phyloP scores from a whole-genome alignment of 2,113 vertebrate genomes.

The Sinocyclocheilus grahami region DNA sequence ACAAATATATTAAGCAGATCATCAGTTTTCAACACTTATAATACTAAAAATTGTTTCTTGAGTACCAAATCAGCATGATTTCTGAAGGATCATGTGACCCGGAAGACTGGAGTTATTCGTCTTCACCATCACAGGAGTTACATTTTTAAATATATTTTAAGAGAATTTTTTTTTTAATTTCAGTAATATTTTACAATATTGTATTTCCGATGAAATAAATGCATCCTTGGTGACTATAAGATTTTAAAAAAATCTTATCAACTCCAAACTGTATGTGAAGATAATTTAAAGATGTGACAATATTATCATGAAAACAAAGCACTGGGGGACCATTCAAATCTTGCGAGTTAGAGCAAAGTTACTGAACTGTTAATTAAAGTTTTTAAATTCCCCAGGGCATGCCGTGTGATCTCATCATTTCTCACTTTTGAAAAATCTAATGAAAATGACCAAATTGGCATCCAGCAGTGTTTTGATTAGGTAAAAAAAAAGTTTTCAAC shows the following conservation, averaged over 20 bases:
- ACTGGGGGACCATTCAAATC: neutral
- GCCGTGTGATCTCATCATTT: constrained; percentile 21
- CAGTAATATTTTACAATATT: neutral
- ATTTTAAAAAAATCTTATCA: neutral
- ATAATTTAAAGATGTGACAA: neutral
- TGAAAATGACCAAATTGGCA: constrained; percentile 3
- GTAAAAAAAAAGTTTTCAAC: neutral
- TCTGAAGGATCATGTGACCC: neutral
- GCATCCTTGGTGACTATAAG: neutral
- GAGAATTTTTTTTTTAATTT: neutral
- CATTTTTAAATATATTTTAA: neutral
- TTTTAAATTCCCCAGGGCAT: neutral
- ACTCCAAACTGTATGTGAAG: neutral
- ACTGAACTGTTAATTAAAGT: constrained; percentile 3
- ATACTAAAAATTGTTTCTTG: neutral
- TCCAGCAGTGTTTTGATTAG: neutral
- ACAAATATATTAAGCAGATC: neutral
- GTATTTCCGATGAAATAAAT: neutral
- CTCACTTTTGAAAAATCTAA: constrained; percentile 6
- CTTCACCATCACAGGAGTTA: neutral
- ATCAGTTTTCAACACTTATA: neutral
- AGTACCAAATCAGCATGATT: neutral
- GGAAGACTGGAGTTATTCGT: neutral
- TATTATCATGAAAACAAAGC: constrained; percentile 10
- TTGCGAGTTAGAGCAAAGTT: neutral